phyloP scores from a whole-genome alignment of 2,797 vertebrate species.

The Echiichthys vipera region DNA sequence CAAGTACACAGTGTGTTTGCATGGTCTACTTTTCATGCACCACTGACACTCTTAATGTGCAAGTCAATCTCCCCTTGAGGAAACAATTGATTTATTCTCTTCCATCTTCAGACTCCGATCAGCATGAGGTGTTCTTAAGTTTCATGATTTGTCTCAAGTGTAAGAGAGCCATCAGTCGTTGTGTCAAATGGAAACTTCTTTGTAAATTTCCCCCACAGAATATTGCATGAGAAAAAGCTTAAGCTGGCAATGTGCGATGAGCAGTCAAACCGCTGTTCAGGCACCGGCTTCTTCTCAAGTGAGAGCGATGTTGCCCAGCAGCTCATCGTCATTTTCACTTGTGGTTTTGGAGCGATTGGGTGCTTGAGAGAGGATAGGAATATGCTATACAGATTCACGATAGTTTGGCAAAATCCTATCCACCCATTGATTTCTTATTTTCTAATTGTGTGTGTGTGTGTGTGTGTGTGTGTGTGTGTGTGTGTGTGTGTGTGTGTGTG shows the following conservation, averaged over 20 bases:
- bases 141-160: not conserved
- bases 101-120: not conserved
- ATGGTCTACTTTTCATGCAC: conserved; percentile 22
- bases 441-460: not conserved
- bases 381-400: not conserved
- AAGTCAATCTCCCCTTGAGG: conserved; percentile 9
- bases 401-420: conserved; percentile 2
- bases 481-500: not conserved
- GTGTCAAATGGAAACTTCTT: conserved; percentile 19
- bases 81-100: conserved; percentile 28
- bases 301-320: not conserved
- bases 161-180: not conserved
- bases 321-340: not conserved
- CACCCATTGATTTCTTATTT: conserved; percentile 15
- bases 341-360: conserved; percentile 19
- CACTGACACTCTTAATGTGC: conserved; percentile 32
- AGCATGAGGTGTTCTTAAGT: not conserved
- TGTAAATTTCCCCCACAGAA: not conserved
- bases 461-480: conserved; percentile 18
- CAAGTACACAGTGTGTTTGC: conserved; percentile 8
- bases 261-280: conserved; percentile 8
- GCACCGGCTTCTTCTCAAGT: not conserved
- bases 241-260: conserved; percentile 1
- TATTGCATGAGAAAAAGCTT: not conserved
- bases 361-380: conserved; percentile 8